A percentile compares a stretch with the other conserved stretches of the same genome.
Conservation (phyloP, 2,888 invertebrate species). For the Apamea monoglypha region DNA sequence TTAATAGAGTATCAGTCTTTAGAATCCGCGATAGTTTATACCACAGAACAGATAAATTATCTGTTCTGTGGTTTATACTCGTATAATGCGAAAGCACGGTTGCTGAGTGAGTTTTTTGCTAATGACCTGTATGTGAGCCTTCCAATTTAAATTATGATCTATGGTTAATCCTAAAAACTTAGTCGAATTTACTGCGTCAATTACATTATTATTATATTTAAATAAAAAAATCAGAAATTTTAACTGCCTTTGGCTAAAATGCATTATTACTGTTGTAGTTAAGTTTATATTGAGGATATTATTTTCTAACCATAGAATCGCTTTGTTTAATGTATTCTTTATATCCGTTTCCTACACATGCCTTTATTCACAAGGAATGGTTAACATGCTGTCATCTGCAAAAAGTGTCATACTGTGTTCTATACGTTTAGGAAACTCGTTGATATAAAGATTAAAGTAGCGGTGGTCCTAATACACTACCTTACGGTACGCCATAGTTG, state of each 20-base stretch:
- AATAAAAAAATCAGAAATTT: too few species aligned
- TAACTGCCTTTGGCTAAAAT: too few species aligned
- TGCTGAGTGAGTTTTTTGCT: background rate
- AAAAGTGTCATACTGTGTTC: background rate
- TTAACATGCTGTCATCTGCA: background rate
- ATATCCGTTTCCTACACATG: background rate
- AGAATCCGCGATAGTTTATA: background rate
- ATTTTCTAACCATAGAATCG: background rate
- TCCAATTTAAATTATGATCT: background rate
- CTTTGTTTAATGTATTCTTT: background rate
- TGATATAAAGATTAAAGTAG: background rate
- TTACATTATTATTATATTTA: too few species aligned
- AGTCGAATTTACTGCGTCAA: background rate
- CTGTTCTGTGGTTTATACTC: too few species aligned
- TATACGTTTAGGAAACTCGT: background rate
- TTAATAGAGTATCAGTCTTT: background rate
- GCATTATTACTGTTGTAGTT: too few species aligned
- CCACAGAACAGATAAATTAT: too few species aligned
- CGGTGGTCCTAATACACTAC: background rate
- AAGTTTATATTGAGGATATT: too few species aligned
- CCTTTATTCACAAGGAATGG: background rate
- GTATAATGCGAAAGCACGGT: background rate
- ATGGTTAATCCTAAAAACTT: slow-evolving; percentile 1
- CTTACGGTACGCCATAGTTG: background rate
- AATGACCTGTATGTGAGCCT: background rate